Evolutionary conservation across 2,888 invertebrate species (phyloP), one percentile per base, ranked within the genome.

Genomic region (Mythimna loreyi): DNA sequence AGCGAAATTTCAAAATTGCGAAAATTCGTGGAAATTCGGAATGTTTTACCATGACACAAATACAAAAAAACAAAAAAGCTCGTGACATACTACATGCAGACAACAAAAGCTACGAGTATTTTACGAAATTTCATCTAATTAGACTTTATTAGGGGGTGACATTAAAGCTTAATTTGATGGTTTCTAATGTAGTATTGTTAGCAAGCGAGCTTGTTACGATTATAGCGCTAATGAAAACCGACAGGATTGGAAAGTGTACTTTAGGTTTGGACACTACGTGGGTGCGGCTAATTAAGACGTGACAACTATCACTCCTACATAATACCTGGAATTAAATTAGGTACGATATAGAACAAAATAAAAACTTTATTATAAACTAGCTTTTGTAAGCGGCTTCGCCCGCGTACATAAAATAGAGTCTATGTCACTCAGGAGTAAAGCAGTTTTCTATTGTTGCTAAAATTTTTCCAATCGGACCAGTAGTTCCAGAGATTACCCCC

Each of bases 201-300:
- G 87, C 79, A 80, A 85, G 68, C 70, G 75, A 71, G 69, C 71
- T 76, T 77, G 73, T 80, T 73, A 80, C 82, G 81, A 86, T 87
- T 86, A 85, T 77, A 74, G 80, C 73, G 81, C 76, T 91, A 90
- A 92, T 91, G 87, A 87, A 88, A 89, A 88, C 78, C 73, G 87
- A 86, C 87, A 82, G 74, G 62, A 83, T 83, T 84, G 67, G 80
- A 86, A 82, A 88, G 88, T 83, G 85, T 83, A 87, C 83, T 86
- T 85, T 86, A 84, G 63, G 55, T 61, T 21, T 85, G 84, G 83
- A 69, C 60, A 81, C 87, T 84, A 83, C 81, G 75, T 78, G 85
- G 92, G 94, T 76, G 89, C 80, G 91, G 91, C 84, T 92, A 93
- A 93, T 93, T 92, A 92, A 86, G 83, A 81, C 77, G 81, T 85